These are phyloP conservation scores for Mungos mungo DNA, from an alignment of 2,113 vertebrate genomes.

Conservation along the genomic window DNA sequence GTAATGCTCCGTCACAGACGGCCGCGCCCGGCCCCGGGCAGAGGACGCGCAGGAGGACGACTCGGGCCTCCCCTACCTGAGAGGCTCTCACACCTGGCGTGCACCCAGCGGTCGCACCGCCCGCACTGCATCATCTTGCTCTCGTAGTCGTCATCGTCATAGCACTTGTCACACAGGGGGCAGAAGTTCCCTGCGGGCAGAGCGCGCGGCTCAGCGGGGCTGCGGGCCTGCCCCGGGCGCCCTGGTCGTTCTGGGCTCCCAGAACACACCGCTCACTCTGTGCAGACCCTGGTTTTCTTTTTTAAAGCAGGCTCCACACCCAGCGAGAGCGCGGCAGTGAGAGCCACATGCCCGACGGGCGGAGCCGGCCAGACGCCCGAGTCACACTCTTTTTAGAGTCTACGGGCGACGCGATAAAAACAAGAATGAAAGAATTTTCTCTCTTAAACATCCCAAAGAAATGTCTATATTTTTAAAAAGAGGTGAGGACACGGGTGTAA, in stretches of 20 bases:
- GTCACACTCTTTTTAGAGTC: not conserved
- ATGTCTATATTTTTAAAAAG: not conserved
- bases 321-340: too few relatives aligned
- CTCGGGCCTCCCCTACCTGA: slow-evolving; percentile 88
- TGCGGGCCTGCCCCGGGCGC: not conserved
- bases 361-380: too few relatives aligned
- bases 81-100: slow-evolving; percentile 97
- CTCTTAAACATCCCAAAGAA: slow-evolving; percentile 20
- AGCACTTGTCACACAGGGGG: slow-evolving; percentile 96
- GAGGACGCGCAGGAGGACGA: too few relatives aligned
- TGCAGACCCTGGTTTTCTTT: not conserved
- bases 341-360: too few relatives aligned
- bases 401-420: not conserved
- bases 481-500: not conserved
- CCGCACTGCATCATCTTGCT: slow-evolving; percentile 98
- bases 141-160: slow-evolving; percentile 94
- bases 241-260: not conserved
- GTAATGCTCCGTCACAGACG: too few relatives aligned
- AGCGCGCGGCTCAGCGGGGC: not conserved
- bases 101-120: slow-evolving; percentile 96
- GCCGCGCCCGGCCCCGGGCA: too few relatives aligned
- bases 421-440: not conserved
- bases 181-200: slow-evolving; percentile 95
- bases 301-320: too few relatives aligned
- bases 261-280: not conserved